Percentiles rank a stretch among this genome's conserved stretches.
These are phyloP conservation scores for Temnothorax rugatulus DNA, from an alignment of 2,888 invertebrate species.

Conservation along the genomic window DNA sequence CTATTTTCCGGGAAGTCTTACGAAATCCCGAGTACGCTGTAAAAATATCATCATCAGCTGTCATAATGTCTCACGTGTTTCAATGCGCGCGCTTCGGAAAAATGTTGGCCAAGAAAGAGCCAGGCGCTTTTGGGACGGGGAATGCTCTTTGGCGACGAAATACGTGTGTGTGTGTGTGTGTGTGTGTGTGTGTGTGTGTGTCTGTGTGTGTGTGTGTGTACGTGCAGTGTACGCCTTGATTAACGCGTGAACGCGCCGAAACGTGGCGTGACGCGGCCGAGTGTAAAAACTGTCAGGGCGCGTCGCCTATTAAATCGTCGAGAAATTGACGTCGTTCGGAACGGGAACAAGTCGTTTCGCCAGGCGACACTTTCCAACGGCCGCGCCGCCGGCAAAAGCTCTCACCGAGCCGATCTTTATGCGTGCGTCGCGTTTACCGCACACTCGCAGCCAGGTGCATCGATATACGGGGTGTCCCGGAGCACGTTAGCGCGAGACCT, in stretches of 20 bases:
- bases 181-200: neutral
- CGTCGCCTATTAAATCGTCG: constrained; percentile 53
- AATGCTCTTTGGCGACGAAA: neutral
- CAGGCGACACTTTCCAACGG: constrained; percentile 47
- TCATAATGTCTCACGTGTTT: constrained; percentile 24
- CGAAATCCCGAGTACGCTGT: constrained; percentile 20
- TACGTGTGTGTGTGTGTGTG: no score
- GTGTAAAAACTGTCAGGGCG: constrained; percentile 52
- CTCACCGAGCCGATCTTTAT: neutral
- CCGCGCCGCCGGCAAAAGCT: constrained; percentile 7
- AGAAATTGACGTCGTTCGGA: constrained; percentile 45
- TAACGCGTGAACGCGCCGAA: constrained; percentile 51
- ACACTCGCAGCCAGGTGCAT: constrained; percentile 30
- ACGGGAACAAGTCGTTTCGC: constrained; percentile 46
- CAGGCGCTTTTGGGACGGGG: neutral
- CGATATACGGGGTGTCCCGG: neutral
- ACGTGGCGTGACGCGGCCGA: constrained; percentile 45
- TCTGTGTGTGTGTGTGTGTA: neutral
- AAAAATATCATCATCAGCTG: constrained; percentile 34
- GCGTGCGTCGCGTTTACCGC: constrained; percentile 10
- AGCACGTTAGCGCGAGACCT: neutral
- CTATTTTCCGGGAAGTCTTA: constrained; percentile 12
- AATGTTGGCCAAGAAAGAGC: neutral
- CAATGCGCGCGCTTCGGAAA: neutral
- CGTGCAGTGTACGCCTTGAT: neutral